Evolutionary conservation across 2,888 invertebrate species (phyloP).

Genomic region (Cantharis nigra): DNA sequence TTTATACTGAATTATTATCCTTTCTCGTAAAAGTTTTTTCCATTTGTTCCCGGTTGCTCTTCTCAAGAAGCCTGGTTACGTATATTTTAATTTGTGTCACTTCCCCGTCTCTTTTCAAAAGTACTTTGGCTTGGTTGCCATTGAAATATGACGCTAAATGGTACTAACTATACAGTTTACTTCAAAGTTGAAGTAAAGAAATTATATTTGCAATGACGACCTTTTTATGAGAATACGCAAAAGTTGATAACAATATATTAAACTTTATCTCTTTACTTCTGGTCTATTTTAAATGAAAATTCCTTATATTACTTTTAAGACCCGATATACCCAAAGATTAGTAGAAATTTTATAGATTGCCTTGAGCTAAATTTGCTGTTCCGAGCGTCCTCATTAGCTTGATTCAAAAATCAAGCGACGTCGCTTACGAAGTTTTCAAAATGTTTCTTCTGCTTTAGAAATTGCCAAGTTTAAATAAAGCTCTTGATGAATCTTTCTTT

Average conservation of each 20-base stretch:
- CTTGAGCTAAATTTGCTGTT: slow-evolving; percentile 37
- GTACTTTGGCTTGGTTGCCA: slow-evolving; percentile 26
- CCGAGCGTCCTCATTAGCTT: slow-evolving; percentile 43
- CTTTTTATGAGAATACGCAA: slow-evolving; percentile 27
- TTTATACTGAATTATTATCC: slow-evolving; percentile 50
- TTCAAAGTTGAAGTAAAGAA: slow-evolving; percentile 25
- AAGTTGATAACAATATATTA: slow-evolving; percentile 29
- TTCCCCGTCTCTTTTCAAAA: slow-evolving; percentile 41
- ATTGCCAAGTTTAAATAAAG: slow-evolving; percentile 21
- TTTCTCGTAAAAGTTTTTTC: slow-evolving; percentile 50
- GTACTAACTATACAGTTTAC: slow-evolving; percentile 24
- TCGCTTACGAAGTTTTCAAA: slow-evolving; percentile 23
- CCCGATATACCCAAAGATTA: slow-evolving; percentile 48
- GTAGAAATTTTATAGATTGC: slow-evolving; percentile 50
- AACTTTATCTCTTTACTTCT: slow-evolving; percentile 23
- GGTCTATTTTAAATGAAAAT: slow-evolving; percentile 40
- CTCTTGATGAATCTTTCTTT: slow-evolving; percentile 14
- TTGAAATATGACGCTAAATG: slow-evolving; percentile 29
- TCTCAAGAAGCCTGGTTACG: slow-evolving; percentile 44
- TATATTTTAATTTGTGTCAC: slow-evolving; percentile 49
- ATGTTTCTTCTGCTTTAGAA: slow-evolving; percentile 24
- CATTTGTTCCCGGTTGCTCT: slow-evolving; percentile 44
- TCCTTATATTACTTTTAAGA: slow-evolving; percentile 47
- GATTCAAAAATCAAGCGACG: slow-evolving; percentile 40
- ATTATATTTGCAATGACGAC: slow-evolving; percentile 25